A percentile compares a stretch with the other conserved stretches of the same genome.
phyloP scores from a whole-genome alignment of 2,113 vertebrate species.

The Trogon surrucura region DNA sequence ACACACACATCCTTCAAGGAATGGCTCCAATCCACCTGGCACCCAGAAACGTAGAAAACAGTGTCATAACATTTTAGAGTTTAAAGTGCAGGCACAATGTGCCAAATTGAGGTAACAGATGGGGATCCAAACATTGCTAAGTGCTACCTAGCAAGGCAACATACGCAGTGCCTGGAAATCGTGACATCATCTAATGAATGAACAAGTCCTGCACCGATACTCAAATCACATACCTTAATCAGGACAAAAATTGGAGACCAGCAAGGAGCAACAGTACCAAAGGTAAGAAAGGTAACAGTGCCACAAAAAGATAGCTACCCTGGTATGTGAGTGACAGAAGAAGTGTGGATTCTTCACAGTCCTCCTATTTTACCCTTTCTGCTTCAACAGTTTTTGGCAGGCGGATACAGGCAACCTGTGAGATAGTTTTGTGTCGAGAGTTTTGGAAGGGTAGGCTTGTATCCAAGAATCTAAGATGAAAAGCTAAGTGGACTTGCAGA shows the following conservation, averaged over 20 bases:
- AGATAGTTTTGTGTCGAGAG: slow-evolving; percentile 9
- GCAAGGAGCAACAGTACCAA: not conserved
- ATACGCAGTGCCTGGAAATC: slow-evolving; percentile 65
- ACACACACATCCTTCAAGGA: slow-evolving; percentile 49
- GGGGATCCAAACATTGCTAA: slow-evolving; percentile 67
- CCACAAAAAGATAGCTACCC: not conserved
- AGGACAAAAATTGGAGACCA: not conserved
- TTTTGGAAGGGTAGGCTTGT: slow-evolving; percentile 17
- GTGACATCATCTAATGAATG: slow-evolving; percentile 47
- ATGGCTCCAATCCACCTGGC: slow-evolving; percentile 71
- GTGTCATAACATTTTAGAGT: slow-evolving; percentile 68
- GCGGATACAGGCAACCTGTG: slow-evolving; percentile 27
- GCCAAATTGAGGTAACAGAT: slow-evolving; percentile 71
- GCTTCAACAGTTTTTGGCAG: slow-evolving; percentile 36
- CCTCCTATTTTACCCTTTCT: not conserved
- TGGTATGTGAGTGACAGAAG: not conserved
- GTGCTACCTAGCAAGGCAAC: slow-evolving; percentile 70
- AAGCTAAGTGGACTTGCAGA: not conserved
- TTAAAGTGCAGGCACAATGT: slow-evolving; percentile 61
- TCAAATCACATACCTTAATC: not conserved
- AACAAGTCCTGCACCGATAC: not conserved
- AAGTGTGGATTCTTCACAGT: not conserved
- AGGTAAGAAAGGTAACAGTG: not conserved
- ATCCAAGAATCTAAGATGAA: slow-evolving; percentile 31
- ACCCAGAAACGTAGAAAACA: slow-evolving; percentile 43